Conservation (phyloP, 2,888 invertebrate genomes). For the Lacanobia oleracea region DNA sequence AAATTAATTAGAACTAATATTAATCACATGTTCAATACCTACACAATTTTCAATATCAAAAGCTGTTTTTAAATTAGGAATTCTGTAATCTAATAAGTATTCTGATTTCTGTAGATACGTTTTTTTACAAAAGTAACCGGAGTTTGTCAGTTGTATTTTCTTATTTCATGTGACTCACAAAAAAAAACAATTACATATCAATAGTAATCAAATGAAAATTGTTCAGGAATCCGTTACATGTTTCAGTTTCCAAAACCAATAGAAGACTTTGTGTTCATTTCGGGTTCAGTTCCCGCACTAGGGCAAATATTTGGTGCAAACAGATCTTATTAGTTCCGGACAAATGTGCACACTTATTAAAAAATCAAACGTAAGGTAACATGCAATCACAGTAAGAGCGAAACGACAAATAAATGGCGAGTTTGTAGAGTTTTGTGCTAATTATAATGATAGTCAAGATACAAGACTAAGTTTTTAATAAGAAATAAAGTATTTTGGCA, state of each 20-base stretch:
- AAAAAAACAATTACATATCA: no score
- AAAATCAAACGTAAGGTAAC: slow-evolving; percentile 8
- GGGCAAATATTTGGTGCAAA: slow-evolving; percentile 33
- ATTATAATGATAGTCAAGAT: slow-evolving; percentile 40
- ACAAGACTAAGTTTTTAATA: slow-evolving; percentile 42
- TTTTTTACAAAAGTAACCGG: not conserved
- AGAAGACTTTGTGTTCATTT: not conserved
- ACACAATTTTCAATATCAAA: slow-evolving; percentile 2
- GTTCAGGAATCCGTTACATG: not conserved
- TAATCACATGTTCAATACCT: not conserved
- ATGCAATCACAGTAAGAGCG: slow-evolving; percentile 12
- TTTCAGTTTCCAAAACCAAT: not conserved
- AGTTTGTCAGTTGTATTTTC: not conserved
- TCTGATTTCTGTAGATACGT: not conserved
- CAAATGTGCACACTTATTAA: slow-evolving; percentile 7
- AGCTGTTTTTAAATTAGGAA: slow-evolving; percentile 7
- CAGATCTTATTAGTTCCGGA: slow-evolving; percentile 1
- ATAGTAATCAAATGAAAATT: not conserved
- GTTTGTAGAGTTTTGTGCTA: slow-evolving; percentile 19
- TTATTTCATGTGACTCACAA: not conserved
- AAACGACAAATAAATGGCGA: slow-evolving; percentile 24
- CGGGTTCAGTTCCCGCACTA: not conserved
- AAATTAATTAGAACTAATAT: not conserved
- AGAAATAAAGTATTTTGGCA: slow-evolving; percentile 64
- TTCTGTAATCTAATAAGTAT: not conserved